Conservation (phyloP, 2,113 vertebrate species). For the Otocyon megalotis region DNA sequence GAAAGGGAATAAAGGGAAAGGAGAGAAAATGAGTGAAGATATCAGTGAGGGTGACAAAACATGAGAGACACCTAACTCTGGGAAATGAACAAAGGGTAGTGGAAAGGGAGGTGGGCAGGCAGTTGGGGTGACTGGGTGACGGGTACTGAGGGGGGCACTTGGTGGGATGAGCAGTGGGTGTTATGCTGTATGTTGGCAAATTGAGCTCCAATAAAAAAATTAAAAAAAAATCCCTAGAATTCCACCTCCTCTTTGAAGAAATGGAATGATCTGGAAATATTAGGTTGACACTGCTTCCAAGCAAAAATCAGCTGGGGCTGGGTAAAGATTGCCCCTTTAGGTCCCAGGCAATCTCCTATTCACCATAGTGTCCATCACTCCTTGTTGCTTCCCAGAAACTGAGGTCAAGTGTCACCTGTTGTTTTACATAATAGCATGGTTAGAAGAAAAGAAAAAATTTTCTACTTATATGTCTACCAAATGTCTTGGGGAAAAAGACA, state of each 20-base stretch:
- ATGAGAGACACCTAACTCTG: no score
- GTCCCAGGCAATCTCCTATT: fast-evolving
- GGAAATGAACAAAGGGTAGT: no score
- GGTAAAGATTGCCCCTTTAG: neutral
- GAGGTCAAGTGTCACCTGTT: neutral
- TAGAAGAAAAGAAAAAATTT: neutral
- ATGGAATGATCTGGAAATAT: neutral
- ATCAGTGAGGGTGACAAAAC: no score
- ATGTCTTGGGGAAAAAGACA: neutral
- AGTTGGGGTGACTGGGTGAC: no score
- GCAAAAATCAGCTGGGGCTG: neutral
- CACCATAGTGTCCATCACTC: no score
- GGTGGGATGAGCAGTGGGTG: no score
- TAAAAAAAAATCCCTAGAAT: neutral
- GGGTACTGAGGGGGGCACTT: no score
- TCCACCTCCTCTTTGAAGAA: conserved; percentile 8
- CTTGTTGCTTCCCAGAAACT: neutral
- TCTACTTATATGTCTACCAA: neutral
- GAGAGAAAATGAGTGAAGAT: no score
- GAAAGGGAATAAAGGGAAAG: no score
- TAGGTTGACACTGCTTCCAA: neutral
- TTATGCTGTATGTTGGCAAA: no score
- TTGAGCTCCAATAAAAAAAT: no score
- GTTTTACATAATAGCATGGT: neutral
- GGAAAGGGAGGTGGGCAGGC: no score